phyloP scores from a whole-genome alignment of 2,797 vertebrate species.

The Myoxocephalus aenaeus region DNA sequence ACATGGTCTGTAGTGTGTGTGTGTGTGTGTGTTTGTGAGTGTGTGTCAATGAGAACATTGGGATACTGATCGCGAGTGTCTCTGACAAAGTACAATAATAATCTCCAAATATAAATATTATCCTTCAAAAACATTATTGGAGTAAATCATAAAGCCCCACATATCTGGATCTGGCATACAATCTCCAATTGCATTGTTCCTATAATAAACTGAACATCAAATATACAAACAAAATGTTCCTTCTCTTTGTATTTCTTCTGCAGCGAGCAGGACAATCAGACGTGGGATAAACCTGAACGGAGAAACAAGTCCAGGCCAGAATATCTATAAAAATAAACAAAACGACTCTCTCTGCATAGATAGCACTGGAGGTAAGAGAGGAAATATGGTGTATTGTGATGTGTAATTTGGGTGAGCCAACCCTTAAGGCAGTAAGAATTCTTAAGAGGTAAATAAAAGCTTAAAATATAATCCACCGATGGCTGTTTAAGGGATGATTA shows the following conservation, averaged over 20 bases:
- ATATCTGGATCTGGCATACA: slow-evolving; percentile 42
- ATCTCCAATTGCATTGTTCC: not conserved
- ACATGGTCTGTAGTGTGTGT: not conserved
- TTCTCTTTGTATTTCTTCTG: slow-evolving; percentile 24
- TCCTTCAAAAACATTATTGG: slow-evolving; percentile 35
- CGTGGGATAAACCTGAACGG: not conserved
- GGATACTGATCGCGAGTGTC: slow-evolving; percentile 23
- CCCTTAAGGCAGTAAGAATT: slow-evolving; percentile 37
- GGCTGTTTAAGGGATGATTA: slow-evolving; percentile 69
- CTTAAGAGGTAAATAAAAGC: slow-evolving; percentile 56
- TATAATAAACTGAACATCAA: slow-evolving; percentile 25
- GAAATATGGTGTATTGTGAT: slow-evolving; percentile 18
- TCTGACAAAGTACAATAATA: slow-evolving; percentile 28
- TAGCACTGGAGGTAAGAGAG: slow-evolving; percentile 4
- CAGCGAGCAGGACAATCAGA: slow-evolving; percentile 6
- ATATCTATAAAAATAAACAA: slow-evolving; percentile 4
- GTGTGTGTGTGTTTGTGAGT: not conserved
- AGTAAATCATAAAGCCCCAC: slow-evolving; percentile 14
- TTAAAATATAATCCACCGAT: slow-evolving; percentile 66
- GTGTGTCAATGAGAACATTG: not conserved
- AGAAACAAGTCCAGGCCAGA: not conserved
- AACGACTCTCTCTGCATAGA: not conserved
- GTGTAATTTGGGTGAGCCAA: slow-evolving; percentile 51
- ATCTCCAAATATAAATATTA: slow-evolving; percentile 54
- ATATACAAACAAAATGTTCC: slow-evolving; percentile 33